Percentiles rank a stretch among this genome's conserved stretches.
These are phyloP conservation scores for Drosophila longiperda DNA, from an alignment of 2,888 invertebrate genomes.

Conservation along the genomic window DNA sequence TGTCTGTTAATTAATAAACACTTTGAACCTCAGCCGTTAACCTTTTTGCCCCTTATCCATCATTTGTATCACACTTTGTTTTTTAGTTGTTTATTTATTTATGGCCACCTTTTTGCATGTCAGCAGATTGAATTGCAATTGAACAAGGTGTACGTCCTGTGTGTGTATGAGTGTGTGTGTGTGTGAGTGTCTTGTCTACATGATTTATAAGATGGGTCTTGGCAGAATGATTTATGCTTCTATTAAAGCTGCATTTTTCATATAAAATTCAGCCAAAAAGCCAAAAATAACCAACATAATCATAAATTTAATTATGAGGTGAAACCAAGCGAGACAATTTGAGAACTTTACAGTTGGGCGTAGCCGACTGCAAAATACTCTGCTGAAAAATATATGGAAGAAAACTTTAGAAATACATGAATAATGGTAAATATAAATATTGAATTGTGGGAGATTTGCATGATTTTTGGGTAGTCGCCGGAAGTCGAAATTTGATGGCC, in stretches of 20 bases:
- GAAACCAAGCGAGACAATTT: not conserved
- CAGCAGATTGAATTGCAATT: conserved; percentile 39
- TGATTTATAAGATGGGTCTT: conserved; percentile 46
- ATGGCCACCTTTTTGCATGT: conserved; percentile 57
- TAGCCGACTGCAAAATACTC: not conserved
- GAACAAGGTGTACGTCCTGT: conserved; percentile 21
- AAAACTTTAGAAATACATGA: not conserved
- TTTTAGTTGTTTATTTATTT: conserved; percentile 71
- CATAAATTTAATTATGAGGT: conserved; percentile 16
- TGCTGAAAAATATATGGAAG: not conserved
- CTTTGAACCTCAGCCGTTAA: conserved; percentile 44
- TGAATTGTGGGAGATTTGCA: not conserved
- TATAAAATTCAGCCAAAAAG: conserved; percentile 15
- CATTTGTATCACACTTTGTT: conserved; percentile 38
- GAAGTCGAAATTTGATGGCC: not conserved
- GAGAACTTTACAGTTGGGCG: not conserved
- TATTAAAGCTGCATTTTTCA: conserved; percentile 10
- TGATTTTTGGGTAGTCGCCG: too few species aligned
- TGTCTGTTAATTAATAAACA: conserved; percentile 68
- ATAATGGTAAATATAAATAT: not conserved
- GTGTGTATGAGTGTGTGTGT: not conserved
- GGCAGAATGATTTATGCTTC: conserved; percentile 29
- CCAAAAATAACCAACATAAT: conserved; percentile 5
- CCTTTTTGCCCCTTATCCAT: conserved; percentile 1
- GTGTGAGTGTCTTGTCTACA: conserved; percentile 18